These are phyloP conservation scores for Diachasma alloeum DNA, from an alignment of 1,140 invertebrate species.

Conservation along the genomic window DNA sequence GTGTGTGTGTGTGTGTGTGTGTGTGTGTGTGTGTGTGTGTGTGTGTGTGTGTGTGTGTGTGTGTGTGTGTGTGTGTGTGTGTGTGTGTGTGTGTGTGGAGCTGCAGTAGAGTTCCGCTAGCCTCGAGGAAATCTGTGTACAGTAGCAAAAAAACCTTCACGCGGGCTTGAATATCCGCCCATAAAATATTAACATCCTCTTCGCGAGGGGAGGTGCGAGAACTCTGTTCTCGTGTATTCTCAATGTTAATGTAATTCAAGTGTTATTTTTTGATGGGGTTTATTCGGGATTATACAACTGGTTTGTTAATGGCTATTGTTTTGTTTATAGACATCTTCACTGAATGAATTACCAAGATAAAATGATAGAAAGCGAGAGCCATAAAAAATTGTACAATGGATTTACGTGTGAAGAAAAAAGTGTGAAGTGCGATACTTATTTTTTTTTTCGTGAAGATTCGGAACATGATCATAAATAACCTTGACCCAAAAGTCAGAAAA, in stretches of 20 bases:
- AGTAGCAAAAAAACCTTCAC: background rate
- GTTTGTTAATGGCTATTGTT: too few species aligned
- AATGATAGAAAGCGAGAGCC: too few species aligned
- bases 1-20: background rate
- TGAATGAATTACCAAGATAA: too few species aligned
- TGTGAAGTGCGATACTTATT: too few species aligned
- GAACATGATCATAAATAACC: too few species aligned
- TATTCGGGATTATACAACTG: too few species aligned
- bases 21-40: background rate
- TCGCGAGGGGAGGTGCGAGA: background rate
- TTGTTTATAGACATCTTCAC: too few species aligned
- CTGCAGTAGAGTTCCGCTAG: background rate
- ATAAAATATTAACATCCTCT: slow-evolving; percentile 2
- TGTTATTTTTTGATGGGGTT: background rate
- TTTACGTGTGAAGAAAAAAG: too few species aligned
- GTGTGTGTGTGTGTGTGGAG: background rate
- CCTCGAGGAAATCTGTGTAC: background rate
- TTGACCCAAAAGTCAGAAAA: too few species aligned
- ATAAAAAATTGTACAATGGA: too few species aligned
- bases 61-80: too few species aligned
- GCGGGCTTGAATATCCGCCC: background rate
- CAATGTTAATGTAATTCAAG: background rate
- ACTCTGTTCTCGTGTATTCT: background rate
- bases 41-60: background rate
- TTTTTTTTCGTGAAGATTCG: too few species aligned